Percentiles rank a stretch among this genome's conserved stretches.
Conservation (phyloP, 2,797 vertebrate species). For the Diceros bicornis region DNA sequence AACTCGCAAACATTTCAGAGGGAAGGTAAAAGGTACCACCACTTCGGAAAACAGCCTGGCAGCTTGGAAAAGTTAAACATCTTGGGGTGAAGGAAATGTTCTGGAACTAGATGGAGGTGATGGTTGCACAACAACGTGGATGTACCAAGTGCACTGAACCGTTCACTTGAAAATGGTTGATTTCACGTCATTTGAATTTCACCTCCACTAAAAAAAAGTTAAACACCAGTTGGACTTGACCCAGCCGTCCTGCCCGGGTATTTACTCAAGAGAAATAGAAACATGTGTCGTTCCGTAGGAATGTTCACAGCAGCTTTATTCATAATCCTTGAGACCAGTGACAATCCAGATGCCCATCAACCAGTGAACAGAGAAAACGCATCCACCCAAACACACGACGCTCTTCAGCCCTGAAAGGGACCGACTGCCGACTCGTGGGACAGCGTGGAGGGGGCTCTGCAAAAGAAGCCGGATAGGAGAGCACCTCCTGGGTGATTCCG, state of each 20-base stretch:
- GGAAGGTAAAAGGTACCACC: neutral
- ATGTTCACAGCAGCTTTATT: neutral
- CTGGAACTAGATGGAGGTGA: neutral
- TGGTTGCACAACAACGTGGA: neutral
- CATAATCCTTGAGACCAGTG: neutral
- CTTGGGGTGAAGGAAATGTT: neutral
- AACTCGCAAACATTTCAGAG: neutral
- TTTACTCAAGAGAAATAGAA: neutral
- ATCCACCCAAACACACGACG: neutral
- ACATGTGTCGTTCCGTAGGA: accelerated
- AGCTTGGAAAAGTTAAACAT: neutral
- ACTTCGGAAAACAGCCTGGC: neutral
- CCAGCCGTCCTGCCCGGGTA: neutral
- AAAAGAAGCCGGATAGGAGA: neutral
- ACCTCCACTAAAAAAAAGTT: neutral
- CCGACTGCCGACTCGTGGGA: accelerated
- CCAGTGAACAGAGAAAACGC: neutral
- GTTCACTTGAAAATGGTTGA: neutral
- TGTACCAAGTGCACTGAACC: neutral
- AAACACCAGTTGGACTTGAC: too few relatives aligned
- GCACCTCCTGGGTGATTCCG: too few relatives aligned
- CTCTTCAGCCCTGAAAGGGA: neutral
- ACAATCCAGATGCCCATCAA: too few relatives aligned
- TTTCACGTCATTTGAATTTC: neutral
- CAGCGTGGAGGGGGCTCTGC: neutral